Evolutionary conservation across 2,797 vertebrate species (phyloP), one percentile per base, ranked within the genome.

Genomic region (Hoplostethus atlanticus): DNA sequence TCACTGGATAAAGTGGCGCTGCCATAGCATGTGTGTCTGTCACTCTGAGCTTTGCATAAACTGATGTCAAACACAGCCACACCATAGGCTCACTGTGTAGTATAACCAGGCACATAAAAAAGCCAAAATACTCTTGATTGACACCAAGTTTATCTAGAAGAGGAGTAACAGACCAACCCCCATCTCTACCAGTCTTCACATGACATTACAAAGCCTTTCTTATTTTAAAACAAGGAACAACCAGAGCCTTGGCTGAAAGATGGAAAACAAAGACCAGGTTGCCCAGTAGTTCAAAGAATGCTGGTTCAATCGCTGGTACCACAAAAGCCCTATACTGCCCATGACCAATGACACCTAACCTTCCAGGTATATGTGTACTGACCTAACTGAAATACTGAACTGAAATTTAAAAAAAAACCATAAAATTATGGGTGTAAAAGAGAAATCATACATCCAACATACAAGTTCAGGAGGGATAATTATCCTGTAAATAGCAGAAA

Each of bases 11-110:
- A 47, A 48, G 40, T 17, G 63, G 74, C 66, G 75, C 76, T 30
- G 30, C 77, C 71, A 63, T 68, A 83, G 79, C 89, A 91, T 80
- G 53, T 92, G 89, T 87, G 82, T 75, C 85, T 90, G 90, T 93
- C 93, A 93, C 87, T 93, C 91, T 59, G 56, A 62, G 34, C 62
- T 48, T 21, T 31, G 63, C 16, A 64, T 16, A 28, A 72, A 73
- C 46, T 70, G 57, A 71, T 59, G 50, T 68, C 56, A 50, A 36
- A 34, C 69, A 46, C 68, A 34, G 34, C 40, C 12, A 25, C 57
- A 77, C 17, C 48, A 48, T 17, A 21, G 3, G 64, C 17, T 76
- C 52, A 7, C 1, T 21, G 6, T 3, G 42, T 9, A 42, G 8
- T 44, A 12, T 16, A 61, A 59, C 11, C 21, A 50, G 25, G 50